phyloP scores from a whole-genome alignment of 2,797 vertebrate genomes.

The Merluccius polli region DNA sequence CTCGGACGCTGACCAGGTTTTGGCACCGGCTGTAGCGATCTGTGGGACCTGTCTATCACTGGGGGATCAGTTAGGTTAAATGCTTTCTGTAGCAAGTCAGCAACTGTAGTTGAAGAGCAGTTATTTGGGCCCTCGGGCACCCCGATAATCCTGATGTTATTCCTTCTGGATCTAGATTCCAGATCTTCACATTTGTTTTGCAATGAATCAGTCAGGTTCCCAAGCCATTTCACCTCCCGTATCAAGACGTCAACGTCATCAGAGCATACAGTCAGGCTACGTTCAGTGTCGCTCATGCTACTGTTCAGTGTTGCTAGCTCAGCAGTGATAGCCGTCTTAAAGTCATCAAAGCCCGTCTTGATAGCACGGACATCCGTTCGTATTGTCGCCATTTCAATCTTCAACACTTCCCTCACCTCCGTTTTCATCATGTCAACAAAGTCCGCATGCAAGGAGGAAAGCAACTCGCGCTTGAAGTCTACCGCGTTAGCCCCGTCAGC shows the following conservation, averaged over 20 bases:
- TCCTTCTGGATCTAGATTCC: neutral
- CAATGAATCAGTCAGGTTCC: neutral
- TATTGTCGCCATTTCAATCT: neutral
- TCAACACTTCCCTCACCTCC: neutral
- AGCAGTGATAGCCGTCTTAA: too few relatives aligned
- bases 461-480: too few relatives aligned
- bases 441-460: too few relatives aligned
- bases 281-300: neutral
- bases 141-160: slow-evolving; percentile 1
- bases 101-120: neutral
- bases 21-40: neutral
- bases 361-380: neutral
- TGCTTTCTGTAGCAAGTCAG: neutral
- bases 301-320: neutral
- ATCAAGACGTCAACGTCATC: neutral
- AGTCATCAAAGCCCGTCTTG: too few relatives aligned
- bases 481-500: too few relatives aligned
- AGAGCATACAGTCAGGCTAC: neutral
- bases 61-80: neutral
- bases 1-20: neutral
- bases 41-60: slow-evolving; percentile 5
- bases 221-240: neutral
- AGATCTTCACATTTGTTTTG: slow-evolving; percentile 4
- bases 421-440: too few relatives aligned
- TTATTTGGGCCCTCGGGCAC: neutral